phyloP scores from a whole-genome alignment of 2,888 invertebrate genomes.

The Priocnemis perturbator region DNA sequence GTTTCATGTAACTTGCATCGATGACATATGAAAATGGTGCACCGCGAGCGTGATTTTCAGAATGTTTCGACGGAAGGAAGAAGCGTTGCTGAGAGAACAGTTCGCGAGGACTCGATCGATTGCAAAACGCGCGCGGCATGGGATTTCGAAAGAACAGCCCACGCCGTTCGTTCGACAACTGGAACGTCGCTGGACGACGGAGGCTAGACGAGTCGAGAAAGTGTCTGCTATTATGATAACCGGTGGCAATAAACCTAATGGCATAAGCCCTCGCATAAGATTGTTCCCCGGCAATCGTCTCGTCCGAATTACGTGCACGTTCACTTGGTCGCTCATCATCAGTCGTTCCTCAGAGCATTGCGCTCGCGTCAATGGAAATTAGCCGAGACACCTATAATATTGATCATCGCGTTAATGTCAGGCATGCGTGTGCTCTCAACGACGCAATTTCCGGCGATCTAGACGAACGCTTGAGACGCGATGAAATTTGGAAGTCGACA shows the following conservation, averaged over 20 bases:
- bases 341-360: neutral
- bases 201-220: slow-evolving; percentile 46
- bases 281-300: slow-evolving; percentile 36
- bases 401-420: no score
- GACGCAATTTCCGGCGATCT: no score
- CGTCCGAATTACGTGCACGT: slow-evolving; percentile 19
- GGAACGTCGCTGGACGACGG: slow-evolving; percentile 13
- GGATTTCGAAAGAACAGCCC: slow-evolving; percentile 14
- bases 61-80: no score
- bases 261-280: slow-evolving; percentile 28
- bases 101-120: slow-evolving; percentile 19
- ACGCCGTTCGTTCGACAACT: slow-evolving; percentile 25
- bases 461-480: no score
- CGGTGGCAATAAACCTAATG: slow-evolving; percentile 48
- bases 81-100: no score
- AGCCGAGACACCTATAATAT: no score
- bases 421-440: no score
- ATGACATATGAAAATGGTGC: no score
- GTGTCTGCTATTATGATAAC: slow-evolving; percentile 51
- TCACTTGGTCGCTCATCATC: slow-evolving; percentile 22
- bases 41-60: no score
- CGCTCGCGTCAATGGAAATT: neutral
- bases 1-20: no score
- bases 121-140: slow-evolving; percentile 15
- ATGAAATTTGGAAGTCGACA: no score